Conservation (phyloP, 2,797 vertebrate genomes). For the Trachurus trachurus region DNA sequence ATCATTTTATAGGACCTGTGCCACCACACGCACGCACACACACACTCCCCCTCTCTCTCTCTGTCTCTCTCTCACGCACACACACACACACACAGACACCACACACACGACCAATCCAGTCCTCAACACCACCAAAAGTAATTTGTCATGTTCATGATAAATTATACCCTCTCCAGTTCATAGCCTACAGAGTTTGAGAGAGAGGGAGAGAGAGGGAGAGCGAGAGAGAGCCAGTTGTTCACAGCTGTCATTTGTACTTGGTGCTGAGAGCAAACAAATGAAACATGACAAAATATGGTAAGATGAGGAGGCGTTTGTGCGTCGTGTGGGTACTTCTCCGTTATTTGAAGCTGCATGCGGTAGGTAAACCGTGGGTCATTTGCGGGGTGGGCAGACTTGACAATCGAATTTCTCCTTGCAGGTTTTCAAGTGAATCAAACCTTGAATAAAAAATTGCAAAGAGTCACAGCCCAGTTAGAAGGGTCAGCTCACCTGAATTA, state of each 20-base stretch:
- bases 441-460: conserved; percentile 34
- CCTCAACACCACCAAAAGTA: conserved; percentile 74
- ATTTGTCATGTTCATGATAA: conserved; percentile 86
- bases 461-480: conserved; percentile 26
- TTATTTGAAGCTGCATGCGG: conserved; percentile 35
- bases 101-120: conserved; percentile 48
- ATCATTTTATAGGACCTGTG: conserved; percentile 60
- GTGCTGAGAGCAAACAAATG: conserved; percentile 55
- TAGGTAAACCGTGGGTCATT: conserved; percentile 50
- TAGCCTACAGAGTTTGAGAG: conserved; percentile 67
- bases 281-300: conserved; percentile 68
- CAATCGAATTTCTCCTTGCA: conserved; percentile 40
- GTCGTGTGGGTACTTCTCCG: conserved; percentile 14
- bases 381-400: conserved; percentile 22
- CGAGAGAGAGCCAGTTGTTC: conserved; percentile 53
- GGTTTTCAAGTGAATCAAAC: conserved; percentile 42
- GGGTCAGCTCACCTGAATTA: neutral
- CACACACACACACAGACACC: conserved; percentile 23
- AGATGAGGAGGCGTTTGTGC: conserved; percentile 44
- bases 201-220: conserved; percentile 23
- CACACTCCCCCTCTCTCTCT: neutral
- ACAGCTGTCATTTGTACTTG: conserved; percentile 70
- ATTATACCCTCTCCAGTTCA: conserved; percentile 79
- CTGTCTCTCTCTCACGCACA: too few species aligned
- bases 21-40: conserved; percentile 38